These are phyloP conservation scores for Whitmania pigra DNA, from an alignment of 1,140 invertebrate species.

Conservation along the genomic window DNA sequence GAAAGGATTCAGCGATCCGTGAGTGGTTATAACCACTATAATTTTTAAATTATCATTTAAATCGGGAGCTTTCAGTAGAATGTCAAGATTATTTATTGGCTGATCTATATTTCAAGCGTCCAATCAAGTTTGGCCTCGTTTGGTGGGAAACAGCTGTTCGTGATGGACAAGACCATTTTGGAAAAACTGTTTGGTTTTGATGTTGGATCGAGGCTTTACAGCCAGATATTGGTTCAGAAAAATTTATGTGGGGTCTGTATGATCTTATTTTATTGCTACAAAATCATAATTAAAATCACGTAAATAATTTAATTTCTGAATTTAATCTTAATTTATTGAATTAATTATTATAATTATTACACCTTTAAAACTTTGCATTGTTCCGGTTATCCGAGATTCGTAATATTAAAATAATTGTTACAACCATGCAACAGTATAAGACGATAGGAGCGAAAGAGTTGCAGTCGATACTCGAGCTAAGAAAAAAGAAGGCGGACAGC, in stretches of 20 bases:
- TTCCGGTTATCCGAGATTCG: background rate
- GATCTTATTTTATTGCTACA: background rate
- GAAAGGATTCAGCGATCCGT: conserved; percentile 2
- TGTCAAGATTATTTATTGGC: background rate
- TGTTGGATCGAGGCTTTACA: background rate
- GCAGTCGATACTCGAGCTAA: background rate
- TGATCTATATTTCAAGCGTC: background rate
- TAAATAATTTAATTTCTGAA: too few species aligned
- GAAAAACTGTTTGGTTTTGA: background rate
- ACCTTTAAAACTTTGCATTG: background rate
- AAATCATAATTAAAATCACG: background rate
- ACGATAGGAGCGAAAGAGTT: background rate
- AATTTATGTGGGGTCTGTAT: background rate
- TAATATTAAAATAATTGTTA: background rate
- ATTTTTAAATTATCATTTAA: background rate
- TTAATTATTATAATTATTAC: background rate
- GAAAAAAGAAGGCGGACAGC: conserved; percentile 2
- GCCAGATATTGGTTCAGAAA: conserved; percentile 10
- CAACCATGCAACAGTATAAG: background rate
- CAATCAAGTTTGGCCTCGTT: conserved; percentile 10
- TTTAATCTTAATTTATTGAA: background rate
- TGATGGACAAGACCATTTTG: conserved; percentile 4
- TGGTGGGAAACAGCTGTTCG: conserved; percentile 1
- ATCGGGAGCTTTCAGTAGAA: background rate
- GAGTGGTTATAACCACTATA: background rate